Percentiles rank a stretch among this genome's conserved stretches.
These are phyloP conservation scores for Channa striata DNA, from an alignment of 2,797 vertebrate genomes.

Conservation along the genomic window DNA sequence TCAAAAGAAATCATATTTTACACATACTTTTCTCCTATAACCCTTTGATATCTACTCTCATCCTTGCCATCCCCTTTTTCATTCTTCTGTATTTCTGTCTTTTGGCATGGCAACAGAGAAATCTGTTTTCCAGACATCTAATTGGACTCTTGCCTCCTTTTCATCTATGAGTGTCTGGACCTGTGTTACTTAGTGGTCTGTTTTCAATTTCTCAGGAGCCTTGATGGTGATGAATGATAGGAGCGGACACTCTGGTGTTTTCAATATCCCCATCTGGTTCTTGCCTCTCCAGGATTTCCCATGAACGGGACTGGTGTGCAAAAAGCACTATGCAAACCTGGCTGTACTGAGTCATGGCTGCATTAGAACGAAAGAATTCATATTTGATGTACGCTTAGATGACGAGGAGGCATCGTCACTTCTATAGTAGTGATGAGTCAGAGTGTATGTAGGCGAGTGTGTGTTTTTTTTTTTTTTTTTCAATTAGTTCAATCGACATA, in stretches of 20 bases:
- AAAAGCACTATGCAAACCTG: slow-evolving; percentile 40
- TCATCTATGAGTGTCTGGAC: slow-evolving; percentile 82
- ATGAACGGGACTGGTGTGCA: slow-evolving; percentile 71
- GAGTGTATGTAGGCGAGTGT: neutral
- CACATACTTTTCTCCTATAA: slow-evolving; percentile 41
- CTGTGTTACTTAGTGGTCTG: slow-evolving; percentile 78
- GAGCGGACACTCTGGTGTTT: slow-evolving; percentile 76
- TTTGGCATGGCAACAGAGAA: slow-evolving; percentile 67
- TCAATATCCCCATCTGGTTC: slow-evolving; percentile 84
- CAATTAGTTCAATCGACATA: slow-evolving; percentile 3
- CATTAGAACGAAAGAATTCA: slow-evolving; percentile 10
- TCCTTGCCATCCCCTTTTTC: slow-evolving; percentile 73
- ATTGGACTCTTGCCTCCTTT: slow-evolving; percentile 81
- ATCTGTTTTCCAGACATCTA: slow-evolving; percentile 84
- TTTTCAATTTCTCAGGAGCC: slow-evolving; percentile 83
- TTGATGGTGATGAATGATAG: slow-evolving; percentile 85
- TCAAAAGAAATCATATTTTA: slow-evolving; percentile 40
- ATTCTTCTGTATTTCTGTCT: slow-evolving; percentile 64
- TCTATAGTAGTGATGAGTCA: slow-evolving; percentile 36
- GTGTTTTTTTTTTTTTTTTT: no score
- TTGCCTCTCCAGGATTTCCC: slow-evolving; percentile 83
- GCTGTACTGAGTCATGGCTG: slow-evolving; percentile 23
- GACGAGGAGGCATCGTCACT: slow-evolving; percentile 27
- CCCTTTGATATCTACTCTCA: slow-evolving; percentile 70
- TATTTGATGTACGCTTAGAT: slow-evolving; percentile 30